Evolutionary conservation across 2,888 invertebrate species (phyloP), one percentile per base, ranked within the genome.

Genomic region (Biston stratarius): DNA sequence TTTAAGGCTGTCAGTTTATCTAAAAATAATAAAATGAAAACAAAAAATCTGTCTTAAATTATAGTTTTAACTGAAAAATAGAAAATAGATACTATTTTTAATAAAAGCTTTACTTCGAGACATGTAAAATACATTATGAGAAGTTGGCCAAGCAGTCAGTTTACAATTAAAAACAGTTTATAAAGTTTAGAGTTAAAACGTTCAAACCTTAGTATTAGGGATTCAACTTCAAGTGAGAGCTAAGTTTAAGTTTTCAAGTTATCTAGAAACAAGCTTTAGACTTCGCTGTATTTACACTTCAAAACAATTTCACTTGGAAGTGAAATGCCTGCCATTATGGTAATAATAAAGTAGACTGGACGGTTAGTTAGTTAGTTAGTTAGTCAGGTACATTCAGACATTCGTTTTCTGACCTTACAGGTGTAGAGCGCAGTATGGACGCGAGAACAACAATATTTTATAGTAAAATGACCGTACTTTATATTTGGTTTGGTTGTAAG

Each of bases 161-260:
- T 45, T 38, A 10, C 9, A 36, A 38, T 52, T 36, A 36, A 52
- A 14, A 1, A 14, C 52, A 38, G 49, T 33, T 49, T 33, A 49
- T 12, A 6, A 34, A 49, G 24, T 24, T 24, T 24, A 24, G n/a
- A 52, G 38, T 52, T 52, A 14, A 38, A 49, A 33, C 52, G 38
- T 38, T 9, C n/a, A 10, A 52, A 38, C 36, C n/a, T n/a, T 36
- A 36, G 36, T 36, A 51, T 14, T 52, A 52, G 38, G 14, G 24
- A 52, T 36, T 10, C 36, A 14, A 52, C 14, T 34, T 49, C 12
- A 49, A 49, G 33, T 49, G 6, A 49, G 33, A 49, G 33, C 49
- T 36, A n/a, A 52, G 38, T 38, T n/a, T 38, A 51, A 36, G 38
- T 52, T 52, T 7, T 36, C 12, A 52, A 52, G 52, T 51, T 51